Base-by-base conservation (phyloP, 2,797 vertebrate genomes). In the Schizopygopsis pylzovi region DNA sequence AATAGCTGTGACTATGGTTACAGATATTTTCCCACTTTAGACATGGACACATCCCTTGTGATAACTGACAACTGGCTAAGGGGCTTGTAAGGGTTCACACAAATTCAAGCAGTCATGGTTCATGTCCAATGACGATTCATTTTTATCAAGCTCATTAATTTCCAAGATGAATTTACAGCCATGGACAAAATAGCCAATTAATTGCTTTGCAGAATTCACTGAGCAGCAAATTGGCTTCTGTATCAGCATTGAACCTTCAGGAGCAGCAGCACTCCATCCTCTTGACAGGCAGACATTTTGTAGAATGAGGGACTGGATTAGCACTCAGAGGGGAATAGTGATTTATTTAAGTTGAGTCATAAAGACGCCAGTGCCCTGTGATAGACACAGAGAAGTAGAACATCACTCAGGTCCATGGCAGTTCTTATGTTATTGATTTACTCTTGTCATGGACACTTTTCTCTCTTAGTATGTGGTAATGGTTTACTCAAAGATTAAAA, bases 101-200 rank as follows among this genome's bases (percentile, higher is more conserved):
- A 90, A 90, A 89, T 90, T 91, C 90, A 88, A 81, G 86, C 81
- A 82, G 83, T 88, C 90, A 87, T 56, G 63, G 88, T 89, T 67
- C 70, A 88, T 90, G 68, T 87, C 87, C 82, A 90, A 88, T 88
- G 87, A 84, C 72, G 88, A 92, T 94, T 93, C 18, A 93, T 94
- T 94, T 94, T 92, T 90, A 91, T 93, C 91, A 93, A 92, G 92
- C 93, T 93, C 92, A 93, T 95, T 95, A 91, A 94, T 94, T 94
- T 90, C 90, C 89, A 86, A 92, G 91, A 95, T 92, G 89, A 95
- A 94, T 93, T 94, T 92, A 93, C 92, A 92, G 93, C 90, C 25
- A 56, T 16, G 86, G 90, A 94, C 92, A 94, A 93, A 95, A 95
- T 93, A 93, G 90, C 89, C 93, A 94, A 95, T 95, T 94, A 95